phyloP scores from a whole-genome alignment of 2,797 vertebrate genomes.

The Varecia variegata region DNA sequence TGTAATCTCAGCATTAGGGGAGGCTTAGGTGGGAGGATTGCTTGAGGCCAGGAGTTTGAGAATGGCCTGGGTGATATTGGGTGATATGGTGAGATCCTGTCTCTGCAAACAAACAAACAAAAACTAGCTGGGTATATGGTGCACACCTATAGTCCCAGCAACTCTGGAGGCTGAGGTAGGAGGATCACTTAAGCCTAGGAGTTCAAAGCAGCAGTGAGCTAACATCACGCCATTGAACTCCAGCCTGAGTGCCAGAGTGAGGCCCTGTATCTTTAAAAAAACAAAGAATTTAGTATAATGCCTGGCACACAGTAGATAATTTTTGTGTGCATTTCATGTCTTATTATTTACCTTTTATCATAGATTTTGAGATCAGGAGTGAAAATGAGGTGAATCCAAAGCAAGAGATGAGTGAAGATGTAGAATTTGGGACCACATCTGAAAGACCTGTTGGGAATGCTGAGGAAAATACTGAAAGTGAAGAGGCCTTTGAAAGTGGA shows the following conservation, averaged over 20 bases:
- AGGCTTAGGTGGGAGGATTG: background rate
- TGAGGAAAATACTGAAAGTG: conserved; percentile 66
- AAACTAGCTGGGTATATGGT: background rate
- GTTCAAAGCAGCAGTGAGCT: background rate
- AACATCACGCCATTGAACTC: background rate
- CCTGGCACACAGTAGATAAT: background rate
- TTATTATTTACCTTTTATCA: conserved; percentile 18
- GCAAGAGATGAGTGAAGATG: conserved; percentile 70
- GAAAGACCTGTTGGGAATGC: conserved; percentile 59
- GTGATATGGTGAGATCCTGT: background rate
- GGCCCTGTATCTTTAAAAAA: background rate
- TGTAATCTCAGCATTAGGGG: background rate
- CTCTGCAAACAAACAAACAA: background rate
- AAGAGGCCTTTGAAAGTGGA: conserved; percentile 69
- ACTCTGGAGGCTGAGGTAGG: background rate
- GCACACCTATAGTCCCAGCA: background rate
- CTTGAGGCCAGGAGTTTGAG: background rate
- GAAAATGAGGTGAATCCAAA: conserved; percentile 74
- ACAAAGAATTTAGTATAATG: background rate
- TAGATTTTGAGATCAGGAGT: conserved; percentile 78
- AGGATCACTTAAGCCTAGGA: background rate
- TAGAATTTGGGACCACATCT: conserved; percentile 67
- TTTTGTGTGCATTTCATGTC: background rate
- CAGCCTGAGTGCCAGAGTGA: background rate
- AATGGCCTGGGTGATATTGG: background rate